A percentile compares a stretch with the other conserved stretches of the same genome.
phyloP scores from a whole-genome alignment of 2,113 vertebrate genomes.

The Arvicanthis niloticus region DNA sequence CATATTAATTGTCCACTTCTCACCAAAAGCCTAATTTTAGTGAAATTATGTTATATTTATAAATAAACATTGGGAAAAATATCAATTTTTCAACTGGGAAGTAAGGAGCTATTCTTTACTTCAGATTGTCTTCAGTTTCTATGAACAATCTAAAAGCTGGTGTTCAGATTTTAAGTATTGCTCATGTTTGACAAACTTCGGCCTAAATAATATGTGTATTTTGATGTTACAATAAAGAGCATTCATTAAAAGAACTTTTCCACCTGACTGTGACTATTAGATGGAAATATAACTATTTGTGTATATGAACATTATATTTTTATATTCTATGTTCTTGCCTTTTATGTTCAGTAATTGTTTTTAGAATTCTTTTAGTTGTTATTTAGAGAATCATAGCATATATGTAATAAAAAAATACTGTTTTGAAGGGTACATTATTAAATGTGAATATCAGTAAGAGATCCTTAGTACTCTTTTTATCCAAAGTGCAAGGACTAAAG shows the following conservation, averaged over 20 bases:
- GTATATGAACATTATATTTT: background rate
- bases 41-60: background rate
- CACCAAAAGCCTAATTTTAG: background rate
- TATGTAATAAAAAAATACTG: background rate
- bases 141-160: background rate
- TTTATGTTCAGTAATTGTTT: background rate
- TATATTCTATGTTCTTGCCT: background rate
- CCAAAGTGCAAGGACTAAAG: background rate
- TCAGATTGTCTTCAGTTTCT: background rate
- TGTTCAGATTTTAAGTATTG: background rate
- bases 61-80: background rate
- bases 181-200: background rate
- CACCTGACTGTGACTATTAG: background rate
- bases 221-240: background rate
- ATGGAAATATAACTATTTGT: background rate
- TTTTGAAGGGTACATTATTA: background rate
- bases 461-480: background rate
- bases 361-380: background rate
- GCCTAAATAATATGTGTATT: background rate
- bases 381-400: background rate
- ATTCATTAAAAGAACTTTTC: background rate
- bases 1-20: constrained; percentile 9
- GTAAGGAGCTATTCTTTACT: background rate
- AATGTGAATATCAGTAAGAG: background rate
- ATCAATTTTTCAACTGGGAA: background rate